These are phyloP conservation scores for Napeogenes inachia DNA, from an alignment of 2,888 invertebrate species.

Conservation along the genomic window DNA sequence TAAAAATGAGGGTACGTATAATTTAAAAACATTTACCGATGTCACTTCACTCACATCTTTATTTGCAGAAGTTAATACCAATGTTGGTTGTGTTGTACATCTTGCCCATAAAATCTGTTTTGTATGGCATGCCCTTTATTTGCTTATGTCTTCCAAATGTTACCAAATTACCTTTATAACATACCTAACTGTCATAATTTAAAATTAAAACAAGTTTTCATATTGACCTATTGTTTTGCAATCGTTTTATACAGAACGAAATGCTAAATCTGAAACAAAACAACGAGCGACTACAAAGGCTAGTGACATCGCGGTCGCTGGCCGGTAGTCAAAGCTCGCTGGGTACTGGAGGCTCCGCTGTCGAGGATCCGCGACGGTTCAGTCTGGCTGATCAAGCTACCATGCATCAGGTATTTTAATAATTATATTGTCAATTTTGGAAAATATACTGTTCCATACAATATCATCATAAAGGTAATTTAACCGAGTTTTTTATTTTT, in stretches of 20 bases:
- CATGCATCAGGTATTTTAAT: conserved; percentile 61
- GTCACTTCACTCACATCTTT: no score
- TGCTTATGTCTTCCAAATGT: no score
- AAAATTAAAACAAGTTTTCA: not conserved
- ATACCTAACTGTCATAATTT: no score
- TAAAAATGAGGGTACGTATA: conserved; percentile 91
- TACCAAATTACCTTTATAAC: no score
- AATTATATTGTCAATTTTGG: no score
- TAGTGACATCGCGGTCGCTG: conserved; percentile 83
- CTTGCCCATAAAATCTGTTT: no score
- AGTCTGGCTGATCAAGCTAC: conserved; percentile 78
- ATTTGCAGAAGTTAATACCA: no score
- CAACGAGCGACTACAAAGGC: conserved; percentile 93
- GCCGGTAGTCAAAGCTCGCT: conserved; percentile 80
- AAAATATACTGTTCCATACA: no score
- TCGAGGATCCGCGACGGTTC: conserved; percentile 77
- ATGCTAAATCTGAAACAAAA: conserved; percentile 98
- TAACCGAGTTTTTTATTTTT: conserved; percentile 21
- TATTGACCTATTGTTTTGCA: not conserved
- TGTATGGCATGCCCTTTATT: no score
- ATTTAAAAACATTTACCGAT: conserved; percentile 1
- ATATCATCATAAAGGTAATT: no score
- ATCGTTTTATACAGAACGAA: conserved; percentile 82
- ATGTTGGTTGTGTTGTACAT: no score
- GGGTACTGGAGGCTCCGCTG: conserved; percentile 68